These are phyloP conservation scores for Daubentonia madagascariensis DNA, from an alignment of 2,113 vertebrate genomes.

Conservation along the genomic window DNA sequence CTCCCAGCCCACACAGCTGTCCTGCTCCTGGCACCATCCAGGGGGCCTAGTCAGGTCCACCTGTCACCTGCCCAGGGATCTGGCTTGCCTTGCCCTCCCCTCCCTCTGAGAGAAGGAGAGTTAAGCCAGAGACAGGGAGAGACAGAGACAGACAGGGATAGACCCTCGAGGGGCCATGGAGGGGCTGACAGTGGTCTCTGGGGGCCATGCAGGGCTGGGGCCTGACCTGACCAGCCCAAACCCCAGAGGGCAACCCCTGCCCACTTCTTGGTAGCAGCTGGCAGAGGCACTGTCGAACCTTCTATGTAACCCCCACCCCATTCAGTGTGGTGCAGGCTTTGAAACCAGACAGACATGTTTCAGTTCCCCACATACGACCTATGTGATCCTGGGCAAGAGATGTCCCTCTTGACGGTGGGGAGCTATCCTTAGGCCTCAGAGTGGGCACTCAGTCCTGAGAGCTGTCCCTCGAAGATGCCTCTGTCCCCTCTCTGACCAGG, in stretches of 20 bases:
- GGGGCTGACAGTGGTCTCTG: background rate
- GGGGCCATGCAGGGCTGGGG: background rate
- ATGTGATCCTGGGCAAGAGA: background rate
- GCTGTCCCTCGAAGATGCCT: background rate
- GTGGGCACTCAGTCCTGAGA: background rate
- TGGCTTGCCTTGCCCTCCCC: background rate
- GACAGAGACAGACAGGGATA: background rate
- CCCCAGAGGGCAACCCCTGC: background rate
- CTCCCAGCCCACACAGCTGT: background rate
- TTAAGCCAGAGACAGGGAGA: background rate
- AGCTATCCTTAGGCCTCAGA: background rate
- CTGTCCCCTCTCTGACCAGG: background rate
- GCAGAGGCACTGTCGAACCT: background rate
- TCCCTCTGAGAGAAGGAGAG: background rate
- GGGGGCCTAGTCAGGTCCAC: background rate
- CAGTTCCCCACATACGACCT: background rate
- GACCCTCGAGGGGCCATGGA: background rate
- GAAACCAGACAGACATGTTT: background rate
- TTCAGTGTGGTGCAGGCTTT: background rate
- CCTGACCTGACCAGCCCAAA: background rate
- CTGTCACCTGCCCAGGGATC: background rate
- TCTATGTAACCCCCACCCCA: rapidly evolving
- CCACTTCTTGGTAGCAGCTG: background rate
- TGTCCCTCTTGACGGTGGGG: background rate
- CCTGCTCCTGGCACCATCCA: background rate